Base-by-base conservation (phyloP, 2,113 vertebrate genomes). In the Pomatostomus ruficeps region DNA sequence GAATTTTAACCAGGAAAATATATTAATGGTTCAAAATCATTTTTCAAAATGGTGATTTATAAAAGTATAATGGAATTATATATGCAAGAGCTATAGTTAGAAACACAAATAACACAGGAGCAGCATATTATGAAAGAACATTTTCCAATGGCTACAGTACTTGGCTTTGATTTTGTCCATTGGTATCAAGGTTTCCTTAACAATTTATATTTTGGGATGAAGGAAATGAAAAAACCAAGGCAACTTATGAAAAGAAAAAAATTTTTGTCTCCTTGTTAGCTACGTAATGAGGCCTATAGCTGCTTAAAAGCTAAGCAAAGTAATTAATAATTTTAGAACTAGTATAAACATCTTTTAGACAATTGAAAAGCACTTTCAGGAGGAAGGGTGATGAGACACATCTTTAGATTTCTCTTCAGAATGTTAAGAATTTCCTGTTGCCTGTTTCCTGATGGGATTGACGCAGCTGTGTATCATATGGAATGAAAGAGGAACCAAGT, bases 1-100 rank as follows among this genome's bases (percentile, higher is more conserved):
- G 98, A 98, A 98, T 98, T 99, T 98, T 98, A 98, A 99, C 98
- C 98, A 98, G 98, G 97, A 98, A 98, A 98, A 98, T 98, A 98
- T 98, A 98, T 98, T 98, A 98, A 97, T 98, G 98, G 98, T 97
- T 98, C 97, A 98, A 98, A 98, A 98, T 97, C 98, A 97, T 98
- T 98, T 97, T 98, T 98, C 95, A 97, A 98, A 98, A 98, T 96
- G 81, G 94, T 98, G 98, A 98, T 98, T 98, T 98, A 98, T 96
- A 98, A 98, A 98, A 98, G 96, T 97, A 98, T 98, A 98, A 98
- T 98, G 97, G 98, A 97, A 98, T 98, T 98, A 98, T 98, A 98
- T 96, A 98, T 98, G 97, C 98, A 98, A 98, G 96, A 97, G 87
- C 97, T 98, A 96, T 95, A 97, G 96, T 98, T 97, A 96, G 97